These are phyloP conservation scores for Shinisaurus crocodilurus DNA, from an alignment of 2,113 vertebrate species.

Conservation along the genomic window DNA sequence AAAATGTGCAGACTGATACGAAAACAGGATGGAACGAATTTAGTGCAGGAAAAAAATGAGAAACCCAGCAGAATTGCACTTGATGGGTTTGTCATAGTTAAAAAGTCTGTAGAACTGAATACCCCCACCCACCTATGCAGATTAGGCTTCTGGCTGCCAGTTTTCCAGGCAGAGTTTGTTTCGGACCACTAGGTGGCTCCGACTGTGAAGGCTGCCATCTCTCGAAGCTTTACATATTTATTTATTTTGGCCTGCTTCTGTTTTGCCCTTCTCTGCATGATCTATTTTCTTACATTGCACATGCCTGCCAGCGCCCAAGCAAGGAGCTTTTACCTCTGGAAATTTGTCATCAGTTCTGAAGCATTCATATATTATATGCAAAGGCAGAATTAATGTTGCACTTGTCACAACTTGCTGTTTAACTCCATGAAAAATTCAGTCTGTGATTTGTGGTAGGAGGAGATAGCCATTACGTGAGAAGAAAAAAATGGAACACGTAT, in stretches of 20 bases:
- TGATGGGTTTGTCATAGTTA: not conserved
- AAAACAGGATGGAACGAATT: no score
- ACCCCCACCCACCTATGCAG: not conserved
- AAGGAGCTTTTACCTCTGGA: not conserved
- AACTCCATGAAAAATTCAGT: not conserved
- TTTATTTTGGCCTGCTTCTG: conserved; percentile 14
- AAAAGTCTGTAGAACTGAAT: not conserved
- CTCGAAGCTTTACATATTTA: conserved; percentile 1
- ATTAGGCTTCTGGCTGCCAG: not conserved
- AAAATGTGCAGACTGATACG: no score
- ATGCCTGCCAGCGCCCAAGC: not conserved
- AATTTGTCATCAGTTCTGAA: fast-evolving
- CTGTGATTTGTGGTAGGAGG: not conserved
- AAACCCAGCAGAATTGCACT: no score
- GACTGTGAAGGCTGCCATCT: not conserved
- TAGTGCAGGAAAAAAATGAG: no score
- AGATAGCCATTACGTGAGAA: not conserved
- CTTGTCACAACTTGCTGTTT: fast-evolving
- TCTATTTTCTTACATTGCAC: not conserved
- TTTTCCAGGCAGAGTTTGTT: not conserved
- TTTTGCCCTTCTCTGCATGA: not conserved
- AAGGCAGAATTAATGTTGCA: fast-evolving
- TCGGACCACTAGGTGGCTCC: not conserved
- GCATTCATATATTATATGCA: not conserved
- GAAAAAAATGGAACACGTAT: not conserved